These are phyloP conservation scores for Paracanthobrama guichenoti DNA, from an alignment of 2,113 vertebrate species.

Conservation along the genomic window DNA sequence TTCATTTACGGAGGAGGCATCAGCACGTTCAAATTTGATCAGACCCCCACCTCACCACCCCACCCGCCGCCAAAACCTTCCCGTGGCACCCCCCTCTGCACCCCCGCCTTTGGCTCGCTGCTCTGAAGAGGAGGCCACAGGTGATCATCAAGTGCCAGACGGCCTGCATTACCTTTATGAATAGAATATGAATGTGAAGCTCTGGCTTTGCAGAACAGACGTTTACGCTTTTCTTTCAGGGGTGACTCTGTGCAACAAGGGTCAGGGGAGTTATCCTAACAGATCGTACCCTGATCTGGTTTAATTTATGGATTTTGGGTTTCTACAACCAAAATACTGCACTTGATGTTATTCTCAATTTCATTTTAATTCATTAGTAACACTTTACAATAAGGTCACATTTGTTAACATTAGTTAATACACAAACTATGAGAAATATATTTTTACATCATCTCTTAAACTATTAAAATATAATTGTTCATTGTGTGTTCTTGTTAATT, in stretches of 20 bases:
- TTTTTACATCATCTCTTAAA: too few relatives aligned
- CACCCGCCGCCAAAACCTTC: background rate
- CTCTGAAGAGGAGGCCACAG: slow-evolving; percentile 29
- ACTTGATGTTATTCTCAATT: background rate
- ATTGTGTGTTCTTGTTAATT: too few relatives aligned
- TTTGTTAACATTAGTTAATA: too few relatives aligned
- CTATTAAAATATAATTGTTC: too few relatives aligned
- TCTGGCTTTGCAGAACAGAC: background rate
- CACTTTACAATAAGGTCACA: too few relatives aligned
- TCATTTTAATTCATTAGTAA: background rate
- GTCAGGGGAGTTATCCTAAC: background rate
- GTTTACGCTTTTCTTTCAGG: background rate
- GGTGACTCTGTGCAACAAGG: background rate
- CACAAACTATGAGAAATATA: too few relatives aligned
- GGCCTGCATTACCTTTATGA: slow-evolving; percentile 39
- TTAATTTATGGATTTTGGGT: background rate
- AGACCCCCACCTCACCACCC: slow-evolving; percentile 16
- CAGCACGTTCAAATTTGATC: slow-evolving; percentile 57
- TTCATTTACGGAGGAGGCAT: slow-evolving; percentile 55
- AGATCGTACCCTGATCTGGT: background rate
- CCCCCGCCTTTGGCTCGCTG: slow-evolving; percentile 15
- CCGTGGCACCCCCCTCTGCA: slow-evolving; percentile 21
- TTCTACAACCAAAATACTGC: background rate
- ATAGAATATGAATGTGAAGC: slow-evolving; percentile 38
- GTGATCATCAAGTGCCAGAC: slow-evolving; percentile 32